phyloP scores from a whole-genome alignment of 2,797 vertebrate genomes.

The Hemibagrus guttatus region DNA sequence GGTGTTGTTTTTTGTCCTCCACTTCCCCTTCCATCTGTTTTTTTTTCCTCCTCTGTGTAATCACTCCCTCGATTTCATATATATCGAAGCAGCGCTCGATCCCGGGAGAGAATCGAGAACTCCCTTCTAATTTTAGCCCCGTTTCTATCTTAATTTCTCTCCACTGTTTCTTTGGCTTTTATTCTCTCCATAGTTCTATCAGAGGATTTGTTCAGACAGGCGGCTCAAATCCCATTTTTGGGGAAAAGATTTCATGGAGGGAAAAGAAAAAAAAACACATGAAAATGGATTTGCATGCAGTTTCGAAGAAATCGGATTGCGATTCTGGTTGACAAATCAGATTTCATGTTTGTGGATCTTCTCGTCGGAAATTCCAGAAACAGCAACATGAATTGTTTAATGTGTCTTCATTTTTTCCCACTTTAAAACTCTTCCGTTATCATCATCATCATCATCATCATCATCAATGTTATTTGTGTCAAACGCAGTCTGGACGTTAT shows the following conservation, averaged over 20 bases:
- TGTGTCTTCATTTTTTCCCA: not conserved
- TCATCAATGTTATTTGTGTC: not conserved
- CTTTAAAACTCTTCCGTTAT: not conserved
- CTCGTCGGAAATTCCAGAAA: not conserved
- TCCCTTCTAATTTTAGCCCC: not conserved
- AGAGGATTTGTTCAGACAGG: not conserved
- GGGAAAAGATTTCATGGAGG: not conserved
- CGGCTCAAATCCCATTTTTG: not conserved
- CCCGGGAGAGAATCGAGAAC: constrained; percentile 32
- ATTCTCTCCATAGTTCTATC: not conserved
- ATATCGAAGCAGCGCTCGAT: constrained; percentile 39
- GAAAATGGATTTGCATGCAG: not conserved
- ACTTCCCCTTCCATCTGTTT: not conserved
- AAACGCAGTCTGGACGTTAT: not conserved
- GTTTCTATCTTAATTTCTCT: constrained; percentile 1
- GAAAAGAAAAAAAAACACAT: not conserved
- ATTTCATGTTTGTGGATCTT: not conserved
- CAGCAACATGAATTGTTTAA: not conserved
- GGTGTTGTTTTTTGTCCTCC: not conserved
- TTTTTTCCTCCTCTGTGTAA: not conserved
- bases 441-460: not conserved
- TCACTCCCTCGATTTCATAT: constrained; percentile 23
- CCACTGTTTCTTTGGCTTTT: not conserved
- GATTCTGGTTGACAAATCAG: not conserved
- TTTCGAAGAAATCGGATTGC: not conserved